Evolutionary conservation across 2,888 invertebrate genomes (phyloP), one percentile per base, ranked within the genome.

Genomic region (Brachylomia viminalis): DNA sequence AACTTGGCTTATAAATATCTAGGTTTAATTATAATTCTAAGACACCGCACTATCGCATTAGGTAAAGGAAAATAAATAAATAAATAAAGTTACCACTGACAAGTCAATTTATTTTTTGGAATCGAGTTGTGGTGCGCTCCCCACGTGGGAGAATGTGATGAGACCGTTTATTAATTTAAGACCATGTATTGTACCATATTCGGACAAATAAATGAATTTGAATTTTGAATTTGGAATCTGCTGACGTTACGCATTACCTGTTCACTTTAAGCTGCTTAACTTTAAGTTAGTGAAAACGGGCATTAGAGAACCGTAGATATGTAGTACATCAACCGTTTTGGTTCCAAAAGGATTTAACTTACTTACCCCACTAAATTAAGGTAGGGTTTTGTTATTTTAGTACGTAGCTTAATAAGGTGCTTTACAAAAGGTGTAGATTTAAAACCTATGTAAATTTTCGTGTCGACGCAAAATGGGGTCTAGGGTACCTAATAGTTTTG

Each of bases 341-440:
- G 75, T 72, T 62, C 54, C 10, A 54, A 72, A 75, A 64, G 72
- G 72, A 70, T 78, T 82, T 64, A 73, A 80, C 80, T 80, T 72
- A 67, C 58, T 13, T 56, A 20, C 33, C 69, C 7, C 20, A 38
- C 52, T 66, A 65, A 80, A 75, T 83, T 75, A 76, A 72, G 62
- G 70, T 62, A 27, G n/a, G 72, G 54, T 58, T 59, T 64, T 68
- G 54, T 64, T 84, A 47, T 58, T 80, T 80, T 64, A 82, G 62
- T 70, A 65, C 30, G 23, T 62, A 30, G 27, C 66, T 80, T 80
- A 84, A 65, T 84, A 54, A 79, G 47, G 83, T 61, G n/a, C 8
- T 20, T 33, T 17, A 52, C 47, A 81, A 72, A 65, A 61, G 65
- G 64, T 82, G 70, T 75, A 59, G 67, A 52, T 72, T 83, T 66